phyloP scores from a whole-genome alignment of 2,888 invertebrate genomes.

The Nematopogon swammerdamellus region DNA sequence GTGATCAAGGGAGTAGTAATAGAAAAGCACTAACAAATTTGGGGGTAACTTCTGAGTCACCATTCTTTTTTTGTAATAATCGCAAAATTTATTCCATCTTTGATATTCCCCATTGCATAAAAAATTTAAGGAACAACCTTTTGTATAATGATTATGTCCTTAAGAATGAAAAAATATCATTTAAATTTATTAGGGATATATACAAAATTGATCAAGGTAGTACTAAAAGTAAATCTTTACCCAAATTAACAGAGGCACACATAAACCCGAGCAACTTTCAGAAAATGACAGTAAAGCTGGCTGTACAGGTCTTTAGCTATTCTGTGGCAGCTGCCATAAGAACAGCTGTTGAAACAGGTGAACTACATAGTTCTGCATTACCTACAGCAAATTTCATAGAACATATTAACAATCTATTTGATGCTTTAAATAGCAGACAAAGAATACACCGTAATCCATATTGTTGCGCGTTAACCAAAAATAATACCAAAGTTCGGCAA shows the following conservation, averaged over 20 bases:
- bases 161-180: neutral
- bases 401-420: constrained; percentile 8
- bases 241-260: neutral
- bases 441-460: constrained; percentile 8
- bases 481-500: constrained; percentile 4
- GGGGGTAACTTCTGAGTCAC: no score
- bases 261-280: neutral
- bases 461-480: constrained; percentile 7
- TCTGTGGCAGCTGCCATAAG: no score
- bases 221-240: constrained; percentile 1
- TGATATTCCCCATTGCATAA: neutral
- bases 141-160: neutral
- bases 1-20: no score
- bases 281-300: no score
- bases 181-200: constrained; percentile 1
- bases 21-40: no score
- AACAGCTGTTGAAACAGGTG: no score
- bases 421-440: constrained; percentile 7
- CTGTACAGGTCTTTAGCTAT: no score
- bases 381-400: constrained; percentile 6
- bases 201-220: no score
- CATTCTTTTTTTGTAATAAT: no score
- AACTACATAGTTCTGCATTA: neutral
- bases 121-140: constrained; percentile 1
- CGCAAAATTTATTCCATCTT: neutral